phyloP scores from a whole-genome alignment of 2,113 vertebrate genomes.

The Nannospalax galili region DNA sequence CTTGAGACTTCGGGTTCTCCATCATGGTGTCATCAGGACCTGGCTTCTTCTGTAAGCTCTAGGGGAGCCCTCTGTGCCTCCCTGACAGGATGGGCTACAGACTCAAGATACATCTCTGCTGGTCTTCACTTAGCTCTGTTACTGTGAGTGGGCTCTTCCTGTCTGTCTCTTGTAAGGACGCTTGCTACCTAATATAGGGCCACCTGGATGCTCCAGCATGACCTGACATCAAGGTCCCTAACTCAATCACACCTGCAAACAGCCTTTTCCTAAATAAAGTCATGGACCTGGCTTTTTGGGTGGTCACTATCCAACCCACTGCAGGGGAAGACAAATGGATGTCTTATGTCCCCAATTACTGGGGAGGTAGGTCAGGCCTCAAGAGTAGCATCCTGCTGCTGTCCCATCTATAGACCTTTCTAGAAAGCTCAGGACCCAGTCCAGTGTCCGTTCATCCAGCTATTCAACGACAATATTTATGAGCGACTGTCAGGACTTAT shows the following conservation, averaged over 20 bases:
- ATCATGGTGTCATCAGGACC: neutral
- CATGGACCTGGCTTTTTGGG: neutral
- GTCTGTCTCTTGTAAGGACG: neutral
- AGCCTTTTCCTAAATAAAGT: neutral
- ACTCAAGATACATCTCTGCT: accelerated
- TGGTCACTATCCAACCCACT: neutral
- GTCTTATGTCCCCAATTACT: neutral
- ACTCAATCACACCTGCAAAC: neutral
- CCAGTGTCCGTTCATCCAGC: accelerated
- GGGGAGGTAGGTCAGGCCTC: neutral
- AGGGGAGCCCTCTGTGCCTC: no score
- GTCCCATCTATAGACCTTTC: neutral
- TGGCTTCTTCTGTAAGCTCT: accelerated
- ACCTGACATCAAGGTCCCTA: neutral
- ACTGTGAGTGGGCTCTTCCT: neutral
- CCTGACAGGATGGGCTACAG: neutral
- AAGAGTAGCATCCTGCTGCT: neutral
- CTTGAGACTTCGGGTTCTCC: neutral
- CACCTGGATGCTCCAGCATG: neutral
- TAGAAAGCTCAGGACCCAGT: neutral
- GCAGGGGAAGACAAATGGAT: neutral
- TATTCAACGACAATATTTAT: neutral
- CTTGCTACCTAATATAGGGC: neutral
- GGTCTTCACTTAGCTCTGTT: no score
- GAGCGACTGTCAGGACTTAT: neutral